Evolutionary conservation across 2,888 invertebrate species (phyloP), one percentile per base, ranked within the genome.

Genomic region (Agrochola litura): DNA sequence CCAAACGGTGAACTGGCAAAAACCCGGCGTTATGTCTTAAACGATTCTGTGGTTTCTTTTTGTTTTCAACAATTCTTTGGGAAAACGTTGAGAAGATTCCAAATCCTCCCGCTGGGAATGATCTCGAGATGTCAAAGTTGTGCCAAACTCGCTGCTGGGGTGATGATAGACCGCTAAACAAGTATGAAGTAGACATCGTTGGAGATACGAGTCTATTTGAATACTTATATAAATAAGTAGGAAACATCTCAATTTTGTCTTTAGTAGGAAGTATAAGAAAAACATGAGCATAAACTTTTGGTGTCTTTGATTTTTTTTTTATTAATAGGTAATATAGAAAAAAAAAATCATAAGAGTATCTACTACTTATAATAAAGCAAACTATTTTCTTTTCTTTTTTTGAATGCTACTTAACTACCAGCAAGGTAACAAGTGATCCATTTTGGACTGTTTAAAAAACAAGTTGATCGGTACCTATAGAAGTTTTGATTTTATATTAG

Each of bases 21-120:
- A 82, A 76, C 41, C 56, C 64, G 52, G 61, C 69, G 75, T 81
- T 85, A 85, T 79, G 71, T 76, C 75, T 77, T 81, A 79, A 82
- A 74, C 83, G 87, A 78, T 88, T 85, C 41, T 58, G 83, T 71
- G 83, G 72, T 81, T 84, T 82, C 74, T 86, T 86, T 87, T 88
- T 86, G 79, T 89, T 87, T 85, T 73, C 75, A 54, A 73, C 72
- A 58, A 80, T 84, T 87, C 73, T 84, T 84, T 76, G 81, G 66
- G 67, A 69, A 52, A 46, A 61, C 58, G 76, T 76, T 68, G 73
- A 77, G 71, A 70, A 83, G 56, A 68, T 84, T 84, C 82, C 84
- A 88, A 89, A 91, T 89, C 79, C 81, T 79, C 74, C 88, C 89
- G 43, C 63, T 76, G 91, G 88, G 89, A 88, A 74, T 77, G 77